Conservation (phyloP, 2,888 invertebrate genomes). For the Urechis unicinctus region DNA sequence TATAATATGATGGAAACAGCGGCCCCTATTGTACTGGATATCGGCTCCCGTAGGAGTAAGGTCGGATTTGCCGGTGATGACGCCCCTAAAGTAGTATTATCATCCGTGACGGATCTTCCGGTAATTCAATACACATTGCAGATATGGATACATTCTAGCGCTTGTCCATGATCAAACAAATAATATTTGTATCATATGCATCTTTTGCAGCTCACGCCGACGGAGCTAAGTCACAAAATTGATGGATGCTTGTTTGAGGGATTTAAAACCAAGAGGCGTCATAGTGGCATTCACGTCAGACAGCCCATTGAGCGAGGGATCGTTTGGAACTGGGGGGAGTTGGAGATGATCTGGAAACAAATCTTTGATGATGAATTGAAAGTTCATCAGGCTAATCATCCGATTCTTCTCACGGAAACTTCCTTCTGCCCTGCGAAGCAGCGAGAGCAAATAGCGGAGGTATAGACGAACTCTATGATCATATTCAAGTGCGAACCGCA, state of each 20-base stretch:
- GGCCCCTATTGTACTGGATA: conserved; percentile 1
- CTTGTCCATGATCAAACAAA: too few species aligned
- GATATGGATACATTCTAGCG: too few species aligned
- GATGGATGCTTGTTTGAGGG: conserved; percentile 1
- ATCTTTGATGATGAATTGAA: conserved; percentile 1
- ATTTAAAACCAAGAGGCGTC: neutral
- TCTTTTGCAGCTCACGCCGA: too few species aligned
- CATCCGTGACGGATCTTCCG: too few species aligned
- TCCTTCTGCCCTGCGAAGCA: neutral
- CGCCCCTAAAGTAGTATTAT: neutral
- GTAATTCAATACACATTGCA: too few species aligned
- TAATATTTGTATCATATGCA: too few species aligned
- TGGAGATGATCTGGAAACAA: conserved; percentile 1
- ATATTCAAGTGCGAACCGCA: too few species aligned
- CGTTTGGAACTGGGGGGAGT: conserved; percentile 2
- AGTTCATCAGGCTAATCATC: neutral
- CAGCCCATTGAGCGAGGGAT: neutral
- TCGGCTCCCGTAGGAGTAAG: conserved; percentile 1
- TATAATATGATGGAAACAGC: too few species aligned
- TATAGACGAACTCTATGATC: too few species aligned
- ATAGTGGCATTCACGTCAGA: neutral
- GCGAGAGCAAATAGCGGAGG: neutral
- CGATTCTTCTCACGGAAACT: neutral
- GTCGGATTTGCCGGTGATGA: conserved; percentile 1
- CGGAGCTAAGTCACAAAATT: too few species aligned